Conservation (phyloP, 2,113 vertebrate genomes). For the Aspidoscelis tigris region DNA sequence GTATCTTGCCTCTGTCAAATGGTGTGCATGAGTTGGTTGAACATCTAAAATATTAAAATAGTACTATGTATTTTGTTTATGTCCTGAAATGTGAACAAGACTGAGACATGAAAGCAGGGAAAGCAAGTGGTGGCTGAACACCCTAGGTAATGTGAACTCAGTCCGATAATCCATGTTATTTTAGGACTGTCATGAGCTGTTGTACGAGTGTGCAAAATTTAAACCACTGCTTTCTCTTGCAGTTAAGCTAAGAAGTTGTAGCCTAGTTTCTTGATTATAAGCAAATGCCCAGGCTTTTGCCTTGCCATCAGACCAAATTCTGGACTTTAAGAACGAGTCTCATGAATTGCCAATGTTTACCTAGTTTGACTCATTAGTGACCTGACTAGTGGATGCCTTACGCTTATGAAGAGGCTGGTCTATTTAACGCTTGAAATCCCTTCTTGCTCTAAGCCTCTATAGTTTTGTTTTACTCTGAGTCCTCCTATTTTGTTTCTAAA, state of each 20-base stretch:
- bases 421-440: neutral
- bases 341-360: no score
- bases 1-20: neutral
- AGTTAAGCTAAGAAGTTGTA: neutral
- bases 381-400: neutral
- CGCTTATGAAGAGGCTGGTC: neutral
- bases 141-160: neutral
- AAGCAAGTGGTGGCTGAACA: neutral
- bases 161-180: neutral
- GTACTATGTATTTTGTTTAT: neutral
- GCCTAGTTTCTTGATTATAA: neutral
- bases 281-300: no score
- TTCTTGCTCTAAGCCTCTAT: neutral
- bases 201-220: neutral
- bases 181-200: neutral
- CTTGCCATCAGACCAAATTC: no score
- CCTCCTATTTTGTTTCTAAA: fast-evolving
- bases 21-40: neutral
- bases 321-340: no score
- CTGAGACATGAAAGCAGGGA: neutral
- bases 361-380: neutral
- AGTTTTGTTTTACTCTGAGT: neutral
- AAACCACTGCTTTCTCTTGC: neutral
- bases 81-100: neutral
- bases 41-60: neutral